Conservation (phyloP, 2,113 vertebrate genomes). For the Chloebia gouldiae region DNA sequence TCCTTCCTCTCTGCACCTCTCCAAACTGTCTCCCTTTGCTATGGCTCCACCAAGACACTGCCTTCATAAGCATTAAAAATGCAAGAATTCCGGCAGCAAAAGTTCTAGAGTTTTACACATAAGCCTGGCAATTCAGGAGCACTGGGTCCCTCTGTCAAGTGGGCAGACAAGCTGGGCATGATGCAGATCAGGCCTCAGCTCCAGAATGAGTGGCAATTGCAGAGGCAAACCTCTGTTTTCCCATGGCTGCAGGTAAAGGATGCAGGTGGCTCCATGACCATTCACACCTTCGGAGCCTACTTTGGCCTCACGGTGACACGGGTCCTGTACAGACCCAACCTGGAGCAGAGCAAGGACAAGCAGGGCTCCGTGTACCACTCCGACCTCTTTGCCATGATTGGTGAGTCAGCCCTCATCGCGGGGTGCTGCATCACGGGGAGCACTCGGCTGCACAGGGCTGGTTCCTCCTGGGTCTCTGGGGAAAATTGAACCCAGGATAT, state of each 20-base stretch:
- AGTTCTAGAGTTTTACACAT: neutral
- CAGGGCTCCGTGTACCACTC: conserved; percentile 85
- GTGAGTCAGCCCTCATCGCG: conserved; percentile 64
- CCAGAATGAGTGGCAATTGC: neutral
- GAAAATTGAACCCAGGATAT: neutral
- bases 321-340: conserved; percentile 87
- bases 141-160: neutral
- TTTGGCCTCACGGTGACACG: conserved; percentile 90
- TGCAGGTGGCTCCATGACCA: conserved; percentile 94
- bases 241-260: conserved; percentile 82
- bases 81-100: neutral
- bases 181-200: neutral
- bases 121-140: neutral
- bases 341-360: conserved; percentile 84
- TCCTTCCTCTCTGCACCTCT: neutral
- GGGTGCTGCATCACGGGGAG: neutral
- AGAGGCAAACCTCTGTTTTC: neutral
- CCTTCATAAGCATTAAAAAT: neutral
- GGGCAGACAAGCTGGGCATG: neutral
- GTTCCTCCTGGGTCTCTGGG: neutral
- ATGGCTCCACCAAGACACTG: neutral
- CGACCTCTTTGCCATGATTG: conserved; percentile 94
- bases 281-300: conserved; percentile 93
- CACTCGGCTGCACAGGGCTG: neutral
- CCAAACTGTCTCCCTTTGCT: neutral